These are phyloP conservation scores for Poeciliopsis infans DNA, from an alignment of 2,797 vertebrate species.

Conservation along the genomic window DNA sequence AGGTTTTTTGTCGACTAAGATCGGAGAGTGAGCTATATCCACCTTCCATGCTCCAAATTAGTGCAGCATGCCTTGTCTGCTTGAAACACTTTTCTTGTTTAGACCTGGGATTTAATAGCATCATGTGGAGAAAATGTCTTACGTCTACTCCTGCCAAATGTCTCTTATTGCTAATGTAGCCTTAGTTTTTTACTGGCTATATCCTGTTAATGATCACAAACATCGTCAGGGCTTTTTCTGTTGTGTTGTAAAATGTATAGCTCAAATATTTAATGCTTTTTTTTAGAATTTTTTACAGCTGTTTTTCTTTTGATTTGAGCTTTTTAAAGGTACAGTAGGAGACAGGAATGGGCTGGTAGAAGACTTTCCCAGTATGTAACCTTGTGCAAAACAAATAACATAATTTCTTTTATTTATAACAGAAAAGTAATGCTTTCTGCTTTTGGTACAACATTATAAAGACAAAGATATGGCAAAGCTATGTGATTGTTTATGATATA, in stretches of 20 bases:
- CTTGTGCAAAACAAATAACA: background rate
- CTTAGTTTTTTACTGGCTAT: constrained; percentile 73
- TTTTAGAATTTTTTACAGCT: constrained; percentile 54
- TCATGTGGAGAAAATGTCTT: constrained; percentile 59
- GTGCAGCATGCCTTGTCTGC: constrained; percentile 55
- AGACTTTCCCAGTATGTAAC: background rate
- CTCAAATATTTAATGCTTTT: constrained; percentile 39
- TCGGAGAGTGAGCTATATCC: constrained; percentile 38
- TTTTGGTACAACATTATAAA: background rate
- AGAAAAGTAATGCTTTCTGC: background rate
- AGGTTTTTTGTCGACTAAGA: constrained; percentile 17
- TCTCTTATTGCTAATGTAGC: constrained; percentile 67
- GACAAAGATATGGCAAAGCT: background rate
- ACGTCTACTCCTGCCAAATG: constrained; percentile 61
- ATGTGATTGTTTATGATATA: background rate
- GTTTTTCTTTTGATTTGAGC: constrained; percentile 35
- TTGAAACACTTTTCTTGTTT: constrained; percentile 66
- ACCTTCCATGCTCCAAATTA: constrained; percentile 48
- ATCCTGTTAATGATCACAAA: constrained; percentile 62
- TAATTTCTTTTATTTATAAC: background rate
- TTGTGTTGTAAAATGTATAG: constrained; percentile 56
- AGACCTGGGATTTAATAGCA: constrained; percentile 61
- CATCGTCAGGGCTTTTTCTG: constrained; percentile 42
- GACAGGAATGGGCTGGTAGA: background rate
- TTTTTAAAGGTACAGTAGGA: constrained; percentile 5